These are phyloP conservation scores for Lineus longissimus DNA, from an alignment of 1,140 invertebrate genomes.

Conservation along the genomic window DNA sequence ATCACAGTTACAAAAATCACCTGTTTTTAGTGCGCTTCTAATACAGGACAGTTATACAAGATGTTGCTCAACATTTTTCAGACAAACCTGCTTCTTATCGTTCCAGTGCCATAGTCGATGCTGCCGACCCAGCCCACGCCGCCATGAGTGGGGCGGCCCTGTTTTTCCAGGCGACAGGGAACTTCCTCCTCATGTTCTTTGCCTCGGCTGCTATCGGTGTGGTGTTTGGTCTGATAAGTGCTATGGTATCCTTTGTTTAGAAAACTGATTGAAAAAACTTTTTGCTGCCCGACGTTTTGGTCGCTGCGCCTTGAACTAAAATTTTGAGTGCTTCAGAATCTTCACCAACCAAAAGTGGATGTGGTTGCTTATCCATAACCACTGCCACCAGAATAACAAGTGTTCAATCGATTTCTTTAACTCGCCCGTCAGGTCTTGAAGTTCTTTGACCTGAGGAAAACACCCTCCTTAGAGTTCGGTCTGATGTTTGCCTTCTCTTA, in stretches of 20 bases:
- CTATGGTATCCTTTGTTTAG: constrained; percentile 64
- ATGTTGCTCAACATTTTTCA: too few species aligned
- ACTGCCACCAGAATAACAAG: too few species aligned
- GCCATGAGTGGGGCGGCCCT: constrained; percentile 68
- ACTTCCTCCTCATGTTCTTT: constrained; percentile 97
- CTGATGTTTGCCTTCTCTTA: constrained; percentile 99
- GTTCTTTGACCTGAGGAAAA: constrained; percentile 93
- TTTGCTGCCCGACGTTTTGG: too few species aligned
- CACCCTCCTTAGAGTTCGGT: constrained; percentile 96
- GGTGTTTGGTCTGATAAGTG: constrained; percentile 88
- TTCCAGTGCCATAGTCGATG: constrained; percentile 44
- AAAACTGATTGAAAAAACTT: too few species aligned
- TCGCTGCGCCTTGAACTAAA: too few species aligned
- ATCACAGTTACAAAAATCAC: too few species aligned
- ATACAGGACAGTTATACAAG: too few species aligned
- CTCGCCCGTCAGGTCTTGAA: constrained; percentile 65
- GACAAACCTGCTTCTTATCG: too few species aligned
- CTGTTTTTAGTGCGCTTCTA: too few species aligned
- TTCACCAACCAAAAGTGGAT: too few species aligned
- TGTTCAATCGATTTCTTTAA: constrained; percentile 21
- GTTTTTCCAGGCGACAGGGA: constrained; percentile 79
- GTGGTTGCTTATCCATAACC: too few species aligned
- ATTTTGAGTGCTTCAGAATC: too few species aligned
- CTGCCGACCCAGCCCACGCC: constrained; percentile 71
- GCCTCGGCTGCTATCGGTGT: constrained; percentile 97